A percentile compares a stretch with the other conserved stretches of the same genome.
These are phyloP conservation scores for Procambarus virginalis DNA, from an alignment of 1,140 invertebrate genomes.

Conservation along the genomic window DNA sequence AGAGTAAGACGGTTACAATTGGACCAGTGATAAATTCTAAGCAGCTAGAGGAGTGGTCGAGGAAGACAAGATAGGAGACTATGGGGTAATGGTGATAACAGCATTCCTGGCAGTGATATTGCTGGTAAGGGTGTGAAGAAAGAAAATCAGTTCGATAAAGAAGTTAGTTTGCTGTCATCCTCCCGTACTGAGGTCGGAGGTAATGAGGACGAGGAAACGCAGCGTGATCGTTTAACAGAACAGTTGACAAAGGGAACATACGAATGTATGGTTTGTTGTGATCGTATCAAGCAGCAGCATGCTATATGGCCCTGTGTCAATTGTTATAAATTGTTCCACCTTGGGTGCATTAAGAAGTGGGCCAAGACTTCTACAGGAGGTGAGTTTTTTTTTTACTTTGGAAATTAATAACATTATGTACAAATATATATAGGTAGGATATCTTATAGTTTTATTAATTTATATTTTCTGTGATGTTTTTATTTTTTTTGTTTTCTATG, in stretches of 20 bases:
- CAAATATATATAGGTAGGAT: too few species aligned
- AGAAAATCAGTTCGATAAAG: not conserved
- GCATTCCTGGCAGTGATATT: not conserved
- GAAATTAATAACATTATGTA: too few species aligned
- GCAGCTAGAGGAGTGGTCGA: constrained; percentile 11
- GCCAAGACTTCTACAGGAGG: constrained; percentile 85
- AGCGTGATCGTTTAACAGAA: constrained; percentile 86
- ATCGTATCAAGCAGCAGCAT: constrained; percentile 84
- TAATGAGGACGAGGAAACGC: constrained; percentile 76
- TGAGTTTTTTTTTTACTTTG: constrained; percentile 71
- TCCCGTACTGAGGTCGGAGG: not conserved
- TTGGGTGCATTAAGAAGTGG: constrained; percentile 94
- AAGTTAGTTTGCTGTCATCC: not conserved
- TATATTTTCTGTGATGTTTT: too few species aligned
- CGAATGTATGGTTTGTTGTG: constrained; percentile 96
- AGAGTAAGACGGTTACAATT: not conserved
- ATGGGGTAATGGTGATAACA: constrained; percentile 10
- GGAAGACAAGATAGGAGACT: constrained; percentile 32
- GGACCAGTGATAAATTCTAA: not conserved
- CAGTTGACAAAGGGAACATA: constrained; percentile 84
- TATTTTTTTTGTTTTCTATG: too few species aligned
- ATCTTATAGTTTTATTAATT: too few species aligned
- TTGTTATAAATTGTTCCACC: constrained; percentile 94
- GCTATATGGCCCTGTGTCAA: constrained; percentile 91
- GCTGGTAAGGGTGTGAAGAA: constrained; percentile 6